Conservation (phyloP, 2,888 invertebrate genomes). For the Conus canariensis region DNA sequence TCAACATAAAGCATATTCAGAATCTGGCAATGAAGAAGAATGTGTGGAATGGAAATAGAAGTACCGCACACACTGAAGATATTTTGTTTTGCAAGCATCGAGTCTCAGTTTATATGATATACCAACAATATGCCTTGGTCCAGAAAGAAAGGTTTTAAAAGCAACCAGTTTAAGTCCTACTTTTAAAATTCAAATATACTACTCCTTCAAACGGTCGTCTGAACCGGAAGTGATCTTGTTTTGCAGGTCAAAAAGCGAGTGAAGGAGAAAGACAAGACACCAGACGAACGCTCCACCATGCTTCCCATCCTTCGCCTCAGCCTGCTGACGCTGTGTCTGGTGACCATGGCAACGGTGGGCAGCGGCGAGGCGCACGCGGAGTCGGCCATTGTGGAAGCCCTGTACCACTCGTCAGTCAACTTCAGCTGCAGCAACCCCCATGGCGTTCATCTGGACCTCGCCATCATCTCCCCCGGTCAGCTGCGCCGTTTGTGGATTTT, state of each 20-base stretch:
- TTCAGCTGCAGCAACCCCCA: constrained; percentile 36
- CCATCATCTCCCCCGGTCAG: background rate
- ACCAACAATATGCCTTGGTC: too few relatives aligned
- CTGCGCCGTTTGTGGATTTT: constrained; percentile 41
- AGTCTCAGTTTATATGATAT: too few relatives aligned
- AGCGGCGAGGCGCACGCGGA: background rate
- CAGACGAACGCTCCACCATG: background rate
- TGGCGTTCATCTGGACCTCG: background rate
- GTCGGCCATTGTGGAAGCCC: constrained; percentile 21
- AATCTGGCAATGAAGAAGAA: too few relatives aligned
- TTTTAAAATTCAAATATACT: too few relatives aligned
- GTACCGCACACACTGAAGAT: too few relatives aligned
- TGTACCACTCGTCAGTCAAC: constrained; percentile 45
- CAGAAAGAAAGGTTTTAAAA: too few relatives aligned
- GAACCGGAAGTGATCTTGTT: too few relatives aligned
- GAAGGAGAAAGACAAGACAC: background rate
- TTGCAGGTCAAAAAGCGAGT: background rate
- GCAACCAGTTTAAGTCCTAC: too few relatives aligned
- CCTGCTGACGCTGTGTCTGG: background rate
- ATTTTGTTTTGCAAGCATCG: too few relatives aligned
- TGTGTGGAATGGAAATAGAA: too few relatives aligned
- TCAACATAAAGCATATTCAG: too few relatives aligned
- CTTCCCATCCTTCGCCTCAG: background rate
- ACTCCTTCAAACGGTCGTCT: too few relatives aligned
- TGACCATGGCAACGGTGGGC: constrained; percentile 25